These are phyloP conservation scores for Tipula vernalis DNA, from an alignment of 2,888 invertebrate genomes.

Conservation along the genomic window DNA sequence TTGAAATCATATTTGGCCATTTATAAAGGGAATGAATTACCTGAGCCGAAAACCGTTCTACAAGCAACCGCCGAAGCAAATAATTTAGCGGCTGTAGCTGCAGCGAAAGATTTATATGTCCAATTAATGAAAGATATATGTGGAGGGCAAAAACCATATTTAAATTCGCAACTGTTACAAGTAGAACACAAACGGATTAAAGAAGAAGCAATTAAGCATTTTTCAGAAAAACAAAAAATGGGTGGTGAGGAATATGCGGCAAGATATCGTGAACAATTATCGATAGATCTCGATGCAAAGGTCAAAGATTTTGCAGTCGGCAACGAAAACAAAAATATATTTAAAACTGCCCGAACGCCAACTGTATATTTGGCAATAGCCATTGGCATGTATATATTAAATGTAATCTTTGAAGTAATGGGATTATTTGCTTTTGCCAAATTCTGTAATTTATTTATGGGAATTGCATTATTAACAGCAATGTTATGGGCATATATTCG, in stretches of 20 bases:
- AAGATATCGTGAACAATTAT: constrained; percentile 69
- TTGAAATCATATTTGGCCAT: constrained; percentile 97
- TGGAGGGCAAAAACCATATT: constrained; percentile 88
- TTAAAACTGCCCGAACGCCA: constrained; percentile 94
- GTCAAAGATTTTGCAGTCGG: constrained; percentile 76
- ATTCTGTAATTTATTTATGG: constrained; percentile 74
- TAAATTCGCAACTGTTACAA: constrained; percentile 74
- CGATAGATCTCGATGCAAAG: constrained; percentile 65
- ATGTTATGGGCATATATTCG: constrained; percentile 88
- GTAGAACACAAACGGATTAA: constrained; percentile 69
- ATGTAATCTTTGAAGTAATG: constrained; percentile 73
- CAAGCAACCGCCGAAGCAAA: constrained; percentile 98
- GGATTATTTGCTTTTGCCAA: constrained; percentile 76
- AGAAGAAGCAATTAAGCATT: constrained; percentile 57
- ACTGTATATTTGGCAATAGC: constrained; percentile 85
- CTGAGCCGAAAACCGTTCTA: constrained; percentile 98
- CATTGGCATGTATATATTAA: constrained; percentile 74
- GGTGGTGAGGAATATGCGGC: constrained; percentile 94
- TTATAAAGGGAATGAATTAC: constrained; percentile 94
- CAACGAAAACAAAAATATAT: constrained; percentile 98
- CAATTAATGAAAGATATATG: constrained; percentile 91
- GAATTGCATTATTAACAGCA: constrained; percentile 66
- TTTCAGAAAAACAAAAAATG: constrained; percentile 89
- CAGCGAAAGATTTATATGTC: constrained; percentile 83
- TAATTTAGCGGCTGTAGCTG: constrained; percentile 90